These are phyloP conservation scores for Mesoligia furuncula DNA, from an alignment of 2,888 invertebrate species.

Conservation along the genomic window DNA sequence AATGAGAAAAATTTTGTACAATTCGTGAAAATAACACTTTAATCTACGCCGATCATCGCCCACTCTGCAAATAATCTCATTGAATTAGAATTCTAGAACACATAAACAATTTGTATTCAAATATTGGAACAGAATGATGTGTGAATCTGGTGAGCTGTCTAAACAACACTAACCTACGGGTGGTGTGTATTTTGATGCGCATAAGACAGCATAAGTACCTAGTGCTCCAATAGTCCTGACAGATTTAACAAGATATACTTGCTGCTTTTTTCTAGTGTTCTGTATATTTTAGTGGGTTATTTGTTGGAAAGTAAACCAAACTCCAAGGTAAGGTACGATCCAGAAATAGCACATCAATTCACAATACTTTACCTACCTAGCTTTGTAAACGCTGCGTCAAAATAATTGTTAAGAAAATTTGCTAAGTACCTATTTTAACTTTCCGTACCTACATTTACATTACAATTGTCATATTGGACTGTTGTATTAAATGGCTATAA, in stretches of 20 bases:
- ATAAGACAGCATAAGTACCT: constrained; percentile 1
- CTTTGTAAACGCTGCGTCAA: not conserved
- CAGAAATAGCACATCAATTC: not conserved
- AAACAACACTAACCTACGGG: constrained; percentile 18
- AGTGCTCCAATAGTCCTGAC: not conserved
- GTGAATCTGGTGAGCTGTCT: constrained; percentile 27
- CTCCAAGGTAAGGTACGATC: not conserved
- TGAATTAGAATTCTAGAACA: constrained; percentile 51
- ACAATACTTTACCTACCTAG: not conserved
- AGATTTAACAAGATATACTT: not conserved
- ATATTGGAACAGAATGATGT: constrained; percentile 41
- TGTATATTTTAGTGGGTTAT: not conserved
- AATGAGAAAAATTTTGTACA: constrained; percentile 4
- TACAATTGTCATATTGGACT: not conserved
- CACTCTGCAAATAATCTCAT: constrained; percentile 34
- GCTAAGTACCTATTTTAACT: no score
- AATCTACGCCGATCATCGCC: constrained; percentile 23
- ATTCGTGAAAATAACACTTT: constrained; percentile 36
- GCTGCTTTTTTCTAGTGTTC: not conserved
- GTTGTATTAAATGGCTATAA: not conserved
- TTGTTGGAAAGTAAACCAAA: not conserved
- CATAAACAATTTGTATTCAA: constrained; percentile 44
- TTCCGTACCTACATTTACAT: not conserved
- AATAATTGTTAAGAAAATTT: not conserved
- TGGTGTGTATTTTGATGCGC: constrained; percentile 7